Evolutionary conservation across 2,888 invertebrate species (phyloP).

Genomic region (Plusia festucae): DNA sequence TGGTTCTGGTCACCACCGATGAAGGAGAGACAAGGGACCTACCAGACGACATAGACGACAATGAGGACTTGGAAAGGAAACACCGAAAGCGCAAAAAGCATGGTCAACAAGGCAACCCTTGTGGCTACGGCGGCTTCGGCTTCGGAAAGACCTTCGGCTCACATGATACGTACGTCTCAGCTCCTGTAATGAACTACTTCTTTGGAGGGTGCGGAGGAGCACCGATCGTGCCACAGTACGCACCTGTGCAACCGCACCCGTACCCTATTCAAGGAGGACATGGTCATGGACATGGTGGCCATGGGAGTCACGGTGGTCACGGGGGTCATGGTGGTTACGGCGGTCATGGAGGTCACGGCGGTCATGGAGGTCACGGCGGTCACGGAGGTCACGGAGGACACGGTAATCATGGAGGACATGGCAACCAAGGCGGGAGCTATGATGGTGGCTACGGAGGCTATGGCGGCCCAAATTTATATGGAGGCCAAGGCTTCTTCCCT

Average conservation of each 20-base stretch:
- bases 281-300: constrained; percentile 29
- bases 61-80: constrained; percentile 74
- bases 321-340: constrained; percentile 57
- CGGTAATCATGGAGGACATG: constrained; percentile 42
- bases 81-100: constrained; percentile 78
- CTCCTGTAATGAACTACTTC: constrained; percentile 83
- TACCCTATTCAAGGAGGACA: constrained; percentile 56
- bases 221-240: constrained; percentile 48
- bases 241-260: constrained; percentile 49
- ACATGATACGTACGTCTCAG: constrained; percentile 78
- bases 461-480: constrained; percentile 48
- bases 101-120: constrained; percentile 70
- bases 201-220: constrained; percentile 75
- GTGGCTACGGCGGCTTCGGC: constrained; percentile 70
- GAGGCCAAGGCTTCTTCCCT: constrained; percentile 48
- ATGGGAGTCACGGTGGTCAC: constrained; percentile 49
- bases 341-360: constrained; percentile 57
- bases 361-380: constrained; percentile 59
- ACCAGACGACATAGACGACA: constrained; percentile 60
- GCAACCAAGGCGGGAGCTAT: constrained; percentile 51
- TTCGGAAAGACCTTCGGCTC: constrained; percentile 74
- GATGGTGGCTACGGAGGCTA: constrained; percentile 50
- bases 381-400: constrained; percentile 50
- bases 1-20: constrained; percentile 61
- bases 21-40: constrained; percentile 70